Evolutionary conservation across 2,888 invertebrate species (phyloP), one percentile per base, ranked within the genome.

Genomic region (Dorcus hopei): DNA sequence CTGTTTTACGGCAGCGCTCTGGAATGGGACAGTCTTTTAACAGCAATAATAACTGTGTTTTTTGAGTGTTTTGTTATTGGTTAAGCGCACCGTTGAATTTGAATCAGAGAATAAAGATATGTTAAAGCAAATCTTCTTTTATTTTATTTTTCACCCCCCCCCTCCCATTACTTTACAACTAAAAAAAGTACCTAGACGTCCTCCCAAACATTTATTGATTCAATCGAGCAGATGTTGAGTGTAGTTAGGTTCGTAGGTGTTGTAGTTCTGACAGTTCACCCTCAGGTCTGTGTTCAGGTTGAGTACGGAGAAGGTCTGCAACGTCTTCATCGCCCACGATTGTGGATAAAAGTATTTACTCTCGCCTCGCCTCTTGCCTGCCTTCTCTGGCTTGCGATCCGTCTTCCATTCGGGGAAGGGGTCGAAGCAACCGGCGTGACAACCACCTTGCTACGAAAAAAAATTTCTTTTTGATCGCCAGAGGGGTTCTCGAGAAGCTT

Each of bases 381-480:
- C 54, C 52, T 45, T 58, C 52, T 40, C 47, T 33, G 49, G 51
- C 39, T 59, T 45, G 0, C 52, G 50, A 42, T 68, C 61, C 42
- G 64, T 63, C 26, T 62, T 59, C 61, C 75, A 73, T 39, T 54
- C 58, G 0, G 80, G 80, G 59, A 72, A 80, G 62, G 72, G 73
- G 43, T 64, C 60, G 63, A 81, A 80, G 57, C 78, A 75, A 5
- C 80, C 80, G 7, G 68, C 76, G 54, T 79, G 73, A 57, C 69
- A 74, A 33, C 80, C 79, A 2, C 76, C 76, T 19, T 69, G 70
- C 67, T 76, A 62, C 9, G 65, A 48, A 54, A 42, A 49, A 1
- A 38, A 9, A 49, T 41, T 38, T 14, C 14, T 14, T 14, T 14
- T 9, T 11, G 3, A 42, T 43, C 41, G 16, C 42, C 39, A 47